These are phyloP conservation scores for Melanocharis versteri DNA, from an alignment of 2,113 vertebrate species.

Conservation along the genomic window DNA sequence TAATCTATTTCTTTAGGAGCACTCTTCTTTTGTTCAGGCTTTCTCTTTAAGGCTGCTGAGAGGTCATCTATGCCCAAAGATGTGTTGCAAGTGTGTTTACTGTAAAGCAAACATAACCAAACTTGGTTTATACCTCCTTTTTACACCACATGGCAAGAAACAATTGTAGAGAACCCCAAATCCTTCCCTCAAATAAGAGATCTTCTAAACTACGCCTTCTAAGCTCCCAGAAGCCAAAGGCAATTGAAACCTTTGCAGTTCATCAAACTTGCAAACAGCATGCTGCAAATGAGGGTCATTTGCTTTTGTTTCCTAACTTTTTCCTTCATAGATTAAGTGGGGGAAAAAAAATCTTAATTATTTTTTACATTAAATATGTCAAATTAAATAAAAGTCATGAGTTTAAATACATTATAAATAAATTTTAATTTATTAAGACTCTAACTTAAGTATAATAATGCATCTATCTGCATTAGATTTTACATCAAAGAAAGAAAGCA, in stretches of 20 bases:
- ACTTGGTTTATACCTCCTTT: constrained; percentile 56
- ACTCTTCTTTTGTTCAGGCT: background rate
- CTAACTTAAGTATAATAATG: background rate
- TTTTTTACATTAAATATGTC: background rate
- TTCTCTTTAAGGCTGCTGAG: background rate
- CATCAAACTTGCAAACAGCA: constrained; percentile 53
- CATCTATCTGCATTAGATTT: background rate
- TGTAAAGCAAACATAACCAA: constrained; percentile 34
- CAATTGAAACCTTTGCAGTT: constrained; percentile 62
- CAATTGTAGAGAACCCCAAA: background rate
- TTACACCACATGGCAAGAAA: background rate
- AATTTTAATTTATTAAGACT: background rate
- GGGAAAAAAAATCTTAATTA: background rate
- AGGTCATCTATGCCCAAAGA: background rate
- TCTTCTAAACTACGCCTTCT: constrained; percentile 55
- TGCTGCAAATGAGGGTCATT: constrained; percentile 49
- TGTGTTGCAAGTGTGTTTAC: constrained; percentile 15
- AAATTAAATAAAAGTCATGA: constrained; percentile 3
- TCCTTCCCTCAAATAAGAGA: constrained; percentile 52
- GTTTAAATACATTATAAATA: constrained; percentile 36
- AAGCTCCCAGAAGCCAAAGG: constrained; percentile 16
- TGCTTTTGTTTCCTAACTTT: constrained; percentile 41
- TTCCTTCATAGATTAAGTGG: background rate
- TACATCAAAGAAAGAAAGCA: background rate
- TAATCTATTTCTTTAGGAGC: background rate